These are phyloP conservation scores for Sinosuthora webbiana DNA, from an alignment of 2,113 vertebrate species.

Conservation along the genomic window DNA sequence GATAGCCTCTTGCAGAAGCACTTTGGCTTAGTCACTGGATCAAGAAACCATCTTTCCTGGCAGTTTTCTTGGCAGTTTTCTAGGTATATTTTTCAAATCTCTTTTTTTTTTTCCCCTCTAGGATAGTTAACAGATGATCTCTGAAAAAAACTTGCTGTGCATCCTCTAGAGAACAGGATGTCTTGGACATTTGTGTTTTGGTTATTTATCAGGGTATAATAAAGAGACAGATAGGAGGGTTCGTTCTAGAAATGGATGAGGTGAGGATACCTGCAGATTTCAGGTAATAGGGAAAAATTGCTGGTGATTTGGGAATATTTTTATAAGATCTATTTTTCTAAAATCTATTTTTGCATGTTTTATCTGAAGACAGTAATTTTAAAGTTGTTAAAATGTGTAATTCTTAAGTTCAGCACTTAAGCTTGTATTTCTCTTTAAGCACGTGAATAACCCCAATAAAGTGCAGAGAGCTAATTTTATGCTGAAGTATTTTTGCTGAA, in stretches of 20 bases:
- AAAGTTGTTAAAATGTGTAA: not conserved
- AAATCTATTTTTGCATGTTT: not conserved
- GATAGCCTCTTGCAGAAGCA: not conserved
- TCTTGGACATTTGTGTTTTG: not conserved
- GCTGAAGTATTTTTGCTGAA: not conserved
- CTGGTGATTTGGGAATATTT: not conserved
- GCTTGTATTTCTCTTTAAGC: not conserved
- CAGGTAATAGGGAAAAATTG: not conserved
- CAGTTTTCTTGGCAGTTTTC: not conserved
- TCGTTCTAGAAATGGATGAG: not conserved
- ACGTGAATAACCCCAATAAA: not conserved
- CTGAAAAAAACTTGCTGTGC: not conserved
- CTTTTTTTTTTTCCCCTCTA: not conserved
- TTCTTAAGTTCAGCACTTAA: not conserved
- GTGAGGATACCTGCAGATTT: not conserved
- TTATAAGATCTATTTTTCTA: not conserved
- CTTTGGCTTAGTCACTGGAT: not conserved
- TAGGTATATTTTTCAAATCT: not conserved
- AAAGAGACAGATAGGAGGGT: not conserved
- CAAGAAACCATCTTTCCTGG: not conserved
- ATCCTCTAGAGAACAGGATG: not conserved
- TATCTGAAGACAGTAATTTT: not conserved
- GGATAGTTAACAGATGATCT: not conserved
- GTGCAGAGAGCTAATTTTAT: not conserved
- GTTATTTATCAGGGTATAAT: not conserved